Evolutionary conservation across 2,113 vertebrate genomes (phyloP), one percentile per base, ranked within the genome.

Genomic region (Pao palembangensis): DNA sequence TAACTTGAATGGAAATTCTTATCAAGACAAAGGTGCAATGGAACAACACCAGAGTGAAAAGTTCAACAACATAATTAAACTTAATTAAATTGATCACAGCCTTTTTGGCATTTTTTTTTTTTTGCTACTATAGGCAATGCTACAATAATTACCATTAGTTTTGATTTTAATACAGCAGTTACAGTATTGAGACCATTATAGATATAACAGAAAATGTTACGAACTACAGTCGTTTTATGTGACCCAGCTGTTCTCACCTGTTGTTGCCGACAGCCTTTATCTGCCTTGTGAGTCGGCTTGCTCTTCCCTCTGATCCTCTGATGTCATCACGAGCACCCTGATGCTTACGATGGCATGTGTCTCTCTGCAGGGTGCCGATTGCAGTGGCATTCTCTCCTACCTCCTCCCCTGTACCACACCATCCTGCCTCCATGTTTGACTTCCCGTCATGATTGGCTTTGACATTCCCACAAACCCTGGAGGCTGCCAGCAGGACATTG

Each of bases 321-420:
- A 87, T 84, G 82, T 83, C 83, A 49, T 64, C 71, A 60, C 34
- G 54, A n/a, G 10, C 34, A 13, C 58, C 70, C 67, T 8, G 46
- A 61, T 19, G 73, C 51, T 61, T 23, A 0, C 8, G n/a, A 21
- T 55, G 50, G 54, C 69, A 60, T 28, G 73, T 44, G 10, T 58
- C 19, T 12, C 19, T 51, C 77, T 51, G 61, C 58, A 67, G 64
- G 69, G 55, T 5, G 21, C 63, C 71, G 68, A 77, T 67, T 76
- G 71, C 19, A 58, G 55, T 52, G 48, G 55, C 60, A 51, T 59
- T 56, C 69, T 67, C 51, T 73, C 69, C 20, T 23, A 28, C 20
- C 49, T 57, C 54, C 47, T 21, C 19, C 49, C 23, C 20, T 60
- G 44, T 41, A 43, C 47, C 49, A 18, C 69, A 50, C 53, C 69